These are phyloP conservation scores for Chironomus striatipennis DNA, from an alignment of 1,140 invertebrate genomes.

Conservation along the genomic window DNA sequence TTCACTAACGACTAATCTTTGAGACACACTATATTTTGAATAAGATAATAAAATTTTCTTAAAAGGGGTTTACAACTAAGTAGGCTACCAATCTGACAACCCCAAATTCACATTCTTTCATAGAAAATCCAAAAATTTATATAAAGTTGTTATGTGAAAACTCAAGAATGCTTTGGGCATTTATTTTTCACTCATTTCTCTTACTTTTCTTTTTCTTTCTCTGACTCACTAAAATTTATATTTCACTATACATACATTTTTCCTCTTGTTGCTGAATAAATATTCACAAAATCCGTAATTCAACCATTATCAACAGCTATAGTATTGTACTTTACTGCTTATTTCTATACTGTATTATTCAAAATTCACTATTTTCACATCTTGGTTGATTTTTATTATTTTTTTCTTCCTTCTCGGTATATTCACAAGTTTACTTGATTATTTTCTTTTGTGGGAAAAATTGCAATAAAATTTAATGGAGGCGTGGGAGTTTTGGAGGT, in stretches of 20 bases:
- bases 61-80: too few relatives aligned
- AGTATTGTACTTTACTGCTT: background rate
- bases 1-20: too few relatives aligned
- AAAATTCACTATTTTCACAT: too few relatives aligned
- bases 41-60: too few relatives aligned
- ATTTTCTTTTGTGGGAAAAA: background rate
- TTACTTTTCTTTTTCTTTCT: background rate
- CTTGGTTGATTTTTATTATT: background rate
- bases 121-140: constrained; percentile 21
- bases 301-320: constrained; percentile 19
- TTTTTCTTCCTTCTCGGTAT: background rate
- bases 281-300: constrained; percentile 18
- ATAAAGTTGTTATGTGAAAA: constrained; percentile 14
- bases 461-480: background rate
- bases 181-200: constrained; percentile 11
- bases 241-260: too few relatives aligned
- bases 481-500: too few relatives aligned
- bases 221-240: background rate
- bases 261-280: background rate
- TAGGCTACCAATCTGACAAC: too few relatives aligned
- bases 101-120: background rate
- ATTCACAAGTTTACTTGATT: background rate
- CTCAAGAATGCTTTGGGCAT: constrained; percentile 19
- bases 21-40: too few relatives aligned
- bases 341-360: background rate